Percentiles rank a stretch among this genome's conserved stretches.
Evolutionary conservation across 2,888 invertebrate genomes (phyloP).

Genomic region (Dynastes hyllus): DNA sequence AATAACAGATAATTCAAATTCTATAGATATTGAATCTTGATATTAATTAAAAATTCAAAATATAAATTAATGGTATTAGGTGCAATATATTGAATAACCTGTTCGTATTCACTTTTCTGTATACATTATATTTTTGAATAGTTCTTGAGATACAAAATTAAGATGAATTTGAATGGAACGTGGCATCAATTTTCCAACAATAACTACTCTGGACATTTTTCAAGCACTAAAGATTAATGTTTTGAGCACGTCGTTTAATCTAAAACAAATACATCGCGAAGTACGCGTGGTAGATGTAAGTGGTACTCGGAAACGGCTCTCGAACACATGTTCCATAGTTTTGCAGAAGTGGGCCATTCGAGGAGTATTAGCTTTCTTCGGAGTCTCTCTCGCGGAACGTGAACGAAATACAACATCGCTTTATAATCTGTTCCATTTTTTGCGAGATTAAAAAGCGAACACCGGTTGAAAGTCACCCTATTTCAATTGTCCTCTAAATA

Average conservation of each 20-base stretch:
- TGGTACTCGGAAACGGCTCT: constrained; percentile 23
- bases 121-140: too few species aligned
- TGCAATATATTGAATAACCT: too few species aligned
- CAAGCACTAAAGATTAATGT: too few species aligned
- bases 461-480: not conserved
- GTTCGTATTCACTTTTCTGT: too few species aligned
- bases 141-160: too few species aligned
- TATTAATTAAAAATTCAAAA: too few species aligned
- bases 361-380: constrained; percentile 3
- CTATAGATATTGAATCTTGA: too few species aligned
- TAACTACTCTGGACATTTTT: too few species aligned
- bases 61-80: too few species aligned
- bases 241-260: not conserved
- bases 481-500: not conserved
- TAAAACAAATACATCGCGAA: constrained; percentile 36
- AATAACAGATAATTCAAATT: too few species aligned
- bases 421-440: constrained; percentile 18
- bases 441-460: constrained; percentile 15
- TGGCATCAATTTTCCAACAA: too few species aligned
- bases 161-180: too few species aligned
- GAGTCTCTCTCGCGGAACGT: not conserved
- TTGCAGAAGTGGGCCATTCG: not conserved
- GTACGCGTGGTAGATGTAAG: not conserved
- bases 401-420: not conserved
- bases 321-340: constrained; percentile 32